Conservation (phyloP, 2,113 vertebrate genomes). For the Hippocampus abdominalis region DNA sequence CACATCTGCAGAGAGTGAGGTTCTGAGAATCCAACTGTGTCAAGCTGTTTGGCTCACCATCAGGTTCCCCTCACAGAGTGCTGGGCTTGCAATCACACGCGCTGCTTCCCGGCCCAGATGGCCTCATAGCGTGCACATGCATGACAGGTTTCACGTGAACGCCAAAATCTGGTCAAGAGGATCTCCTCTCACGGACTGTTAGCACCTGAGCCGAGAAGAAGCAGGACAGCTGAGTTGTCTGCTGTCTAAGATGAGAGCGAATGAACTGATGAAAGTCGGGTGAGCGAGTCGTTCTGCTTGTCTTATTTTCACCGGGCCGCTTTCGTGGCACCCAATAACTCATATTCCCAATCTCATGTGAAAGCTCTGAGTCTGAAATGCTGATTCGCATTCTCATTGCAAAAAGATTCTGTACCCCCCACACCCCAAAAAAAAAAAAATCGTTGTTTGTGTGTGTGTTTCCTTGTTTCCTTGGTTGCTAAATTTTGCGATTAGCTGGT, state of each 20-base stretch:
- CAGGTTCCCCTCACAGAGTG: constrained; percentile 40
- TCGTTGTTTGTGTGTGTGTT: constrained; percentile 30
- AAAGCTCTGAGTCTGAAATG: constrained; percentile 28
- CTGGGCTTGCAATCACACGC: constrained; percentile 47
- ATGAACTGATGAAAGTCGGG: constrained; percentile 18
- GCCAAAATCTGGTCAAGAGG: constrained; percentile 56
- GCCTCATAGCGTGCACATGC: constrained; percentile 29
- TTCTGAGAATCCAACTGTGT: constrained; percentile 38
- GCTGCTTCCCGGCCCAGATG: constrained; percentile 18
- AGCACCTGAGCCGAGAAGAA: constrained; percentile 57
- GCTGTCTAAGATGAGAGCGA: constrained; percentile 32
- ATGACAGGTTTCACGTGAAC: constrained; percentile 50
- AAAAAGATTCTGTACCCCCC: constrained; percentile 34
- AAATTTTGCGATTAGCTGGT: constrained; percentile 28
- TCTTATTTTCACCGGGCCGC: constrained; percentile 31
- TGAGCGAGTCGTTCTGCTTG: constrained; percentile 27
- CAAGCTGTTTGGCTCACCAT: constrained; percentile 49
- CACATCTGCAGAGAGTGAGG: constrained; percentile 54
- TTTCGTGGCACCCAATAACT: constrained; percentile 19
- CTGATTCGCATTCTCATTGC: constrained; percentile 33
- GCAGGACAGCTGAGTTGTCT: constrained; percentile 43
- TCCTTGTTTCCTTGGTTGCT: constrained; percentile 21
- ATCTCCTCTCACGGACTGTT: constrained; percentile 63
- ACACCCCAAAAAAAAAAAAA: constrained; percentile 1
- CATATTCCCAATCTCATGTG: constrained; percentile 1